Evolutionary conservation across 2,888 invertebrate species (phyloP).

Genomic region (Invenusta paracnida): DNA sequence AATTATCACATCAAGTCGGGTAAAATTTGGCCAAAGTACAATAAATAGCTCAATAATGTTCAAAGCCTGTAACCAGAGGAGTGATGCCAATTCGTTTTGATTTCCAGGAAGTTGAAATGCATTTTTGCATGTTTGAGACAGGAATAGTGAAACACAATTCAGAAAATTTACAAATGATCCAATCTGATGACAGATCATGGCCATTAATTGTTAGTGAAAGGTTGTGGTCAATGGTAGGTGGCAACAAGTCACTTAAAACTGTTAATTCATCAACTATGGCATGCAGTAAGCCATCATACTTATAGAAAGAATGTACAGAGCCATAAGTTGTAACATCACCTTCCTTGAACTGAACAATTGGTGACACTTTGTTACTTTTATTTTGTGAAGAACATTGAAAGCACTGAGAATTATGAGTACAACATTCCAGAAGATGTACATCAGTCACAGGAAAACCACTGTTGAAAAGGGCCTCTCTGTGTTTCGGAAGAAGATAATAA

Average conservation of each 20-base stretch:
- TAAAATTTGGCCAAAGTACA: too few relatives aligned
- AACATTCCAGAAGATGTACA: background rate
- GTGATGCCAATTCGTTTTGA: background rate
- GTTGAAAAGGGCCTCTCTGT: background rate
- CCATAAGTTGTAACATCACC: background rate
- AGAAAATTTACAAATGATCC: slow-evolving; percentile 1
- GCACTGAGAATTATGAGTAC: background rate
- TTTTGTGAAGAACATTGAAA: background rate
- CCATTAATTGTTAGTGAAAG: background rate
- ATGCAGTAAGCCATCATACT: background rate
- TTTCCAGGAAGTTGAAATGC: background rate
- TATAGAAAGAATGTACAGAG: background rate
- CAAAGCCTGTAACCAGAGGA: background rate
- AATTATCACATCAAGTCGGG: too few relatives aligned
- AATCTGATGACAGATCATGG: slow-evolving; percentile 1
- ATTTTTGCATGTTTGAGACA: background rate
- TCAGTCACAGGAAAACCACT: background rate
- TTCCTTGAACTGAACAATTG: background rate
- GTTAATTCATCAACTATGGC: background rate
- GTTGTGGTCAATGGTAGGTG: background rate
- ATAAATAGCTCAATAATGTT: background rate
- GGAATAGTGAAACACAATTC: background rate
- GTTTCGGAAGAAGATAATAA: background rate
- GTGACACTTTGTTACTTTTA: background rate
- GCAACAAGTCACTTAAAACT: background rate